phyloP scores from a whole-genome alignment of 2,113 vertebrate species.

The Fulica atra region DNA sequence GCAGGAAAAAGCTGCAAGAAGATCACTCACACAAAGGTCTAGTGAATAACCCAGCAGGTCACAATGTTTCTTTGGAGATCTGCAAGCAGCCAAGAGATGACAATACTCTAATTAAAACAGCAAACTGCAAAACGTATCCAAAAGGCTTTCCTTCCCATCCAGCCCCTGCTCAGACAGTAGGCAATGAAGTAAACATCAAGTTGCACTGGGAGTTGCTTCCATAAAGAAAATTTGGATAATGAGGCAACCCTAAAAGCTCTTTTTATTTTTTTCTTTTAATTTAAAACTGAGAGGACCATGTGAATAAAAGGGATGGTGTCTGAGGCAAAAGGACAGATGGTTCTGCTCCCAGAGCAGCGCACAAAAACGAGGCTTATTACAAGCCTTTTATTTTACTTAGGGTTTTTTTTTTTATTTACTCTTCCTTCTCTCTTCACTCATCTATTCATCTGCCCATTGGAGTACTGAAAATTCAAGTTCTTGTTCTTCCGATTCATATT shows the following conservation, averaged over 20 bases:
- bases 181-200: background rate
- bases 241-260: background rate
- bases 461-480: slow-evolving; percentile 9
- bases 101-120: slow-evolving; percentile 16
- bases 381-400: background rate
- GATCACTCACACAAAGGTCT: background rate
- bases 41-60: background rate
- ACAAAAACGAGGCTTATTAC: background rate
- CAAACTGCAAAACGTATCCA: background rate
- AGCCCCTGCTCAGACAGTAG: background rate
- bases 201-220: background rate
- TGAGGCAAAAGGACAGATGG: slow-evolving; percentile 37
- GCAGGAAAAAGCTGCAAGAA: background rate
- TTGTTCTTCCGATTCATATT: slow-evolving; percentile 8
- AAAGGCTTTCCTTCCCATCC: background rate
- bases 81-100: background rate
- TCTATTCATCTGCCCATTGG: slow-evolving; percentile 12
- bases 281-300: background rate
- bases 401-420: slow-evolving; percentile 21
- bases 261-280: background rate
- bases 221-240: slow-evolving; percentile 15
- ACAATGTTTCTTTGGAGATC: background rate
- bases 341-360: background rate
- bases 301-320: background rate
- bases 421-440: background rate